Percentiles rank a stretch among this genome's conserved stretches.
Conservation (phyloP, 2,113 vertebrate genomes). For the Plecturocebus donacophilus region DNA sequence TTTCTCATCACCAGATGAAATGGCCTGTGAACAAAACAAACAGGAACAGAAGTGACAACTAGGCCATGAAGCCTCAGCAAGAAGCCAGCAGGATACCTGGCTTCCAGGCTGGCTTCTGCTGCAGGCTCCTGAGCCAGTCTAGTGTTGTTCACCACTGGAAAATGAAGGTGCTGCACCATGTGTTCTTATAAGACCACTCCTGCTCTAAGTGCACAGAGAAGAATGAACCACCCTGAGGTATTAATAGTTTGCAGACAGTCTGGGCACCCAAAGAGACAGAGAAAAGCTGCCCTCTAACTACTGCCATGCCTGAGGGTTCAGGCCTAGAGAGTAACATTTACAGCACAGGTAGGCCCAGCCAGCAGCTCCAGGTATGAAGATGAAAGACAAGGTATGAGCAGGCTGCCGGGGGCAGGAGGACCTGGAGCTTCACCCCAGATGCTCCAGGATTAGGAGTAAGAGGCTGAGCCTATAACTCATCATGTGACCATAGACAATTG, state of each 20-base stretch:
- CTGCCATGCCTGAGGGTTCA: background rate
- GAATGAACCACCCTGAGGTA: background rate
- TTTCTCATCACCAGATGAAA: conserved; percentile 93
- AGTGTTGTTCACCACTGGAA: background rate
- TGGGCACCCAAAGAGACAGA: background rate
- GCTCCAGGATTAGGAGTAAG: background rate
- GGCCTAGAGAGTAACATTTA: background rate
- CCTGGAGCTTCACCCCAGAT: background rate
- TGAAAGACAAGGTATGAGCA: background rate
- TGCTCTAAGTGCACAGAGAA: background rate
- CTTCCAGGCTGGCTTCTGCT: background rate
- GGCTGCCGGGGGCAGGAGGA: background rate
- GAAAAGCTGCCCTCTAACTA: fast-evolving
- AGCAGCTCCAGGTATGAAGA: background rate
- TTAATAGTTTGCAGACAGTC: background rate
- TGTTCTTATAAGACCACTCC: background rate
- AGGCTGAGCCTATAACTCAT: background rate
- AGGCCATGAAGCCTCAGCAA: background rate
- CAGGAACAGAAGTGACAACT: background rate
- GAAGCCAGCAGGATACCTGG: background rate
- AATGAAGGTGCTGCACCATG: background rate
- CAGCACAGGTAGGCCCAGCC: background rate
- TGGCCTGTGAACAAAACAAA: conserved; percentile 85
- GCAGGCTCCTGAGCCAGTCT: background rate
- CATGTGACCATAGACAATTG: background rate